Base-by-base conservation (phyloP, 2,113 vertebrate genomes). In the Maccullochella peelii region DNA sequence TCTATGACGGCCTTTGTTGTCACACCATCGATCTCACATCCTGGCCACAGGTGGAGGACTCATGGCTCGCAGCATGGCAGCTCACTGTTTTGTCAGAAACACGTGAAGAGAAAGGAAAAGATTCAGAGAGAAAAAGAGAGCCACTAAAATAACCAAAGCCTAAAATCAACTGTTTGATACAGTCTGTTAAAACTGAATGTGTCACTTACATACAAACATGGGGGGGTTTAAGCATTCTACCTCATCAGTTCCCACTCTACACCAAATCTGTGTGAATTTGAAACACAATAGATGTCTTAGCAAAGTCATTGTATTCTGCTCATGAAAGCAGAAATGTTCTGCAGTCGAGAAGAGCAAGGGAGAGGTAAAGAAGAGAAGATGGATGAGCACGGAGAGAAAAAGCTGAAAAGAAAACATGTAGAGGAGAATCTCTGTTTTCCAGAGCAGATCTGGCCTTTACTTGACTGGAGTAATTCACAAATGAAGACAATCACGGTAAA, bases 11-110 rank as follows among this genome's bases (percentile, higher is more conserved):
- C 59, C 77, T 89, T 85, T 82, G 61, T 75, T 87, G 80, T 91
- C 85, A 87, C 70, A 75, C 79, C 47, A 73, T 84, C 59, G 23
- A 85, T 85, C 72, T 94, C 87, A 89, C 85, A 90, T 92, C 76
- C 74, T 90, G 88, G 77, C 74, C 67, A 82, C 76, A 65, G 80
- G 70, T 80, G 81, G 77, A 80, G 66, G 82, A 81, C 55, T 87
- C 70, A 23, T 72, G 69, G 76, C 66, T 86, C 11, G 52, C 66
- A 73, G 70, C 36, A 30, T 23, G 5, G 78, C 4, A 3, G 85
- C 52, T 90, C 86, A 79, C 87, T 87, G 87, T 69, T 88, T 30
- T 77, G 27, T 80, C 36, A 87, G 65, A 86, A 78, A 90, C 36
- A 88, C n/a, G 76, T 80, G 11, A 80, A 49, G 61, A 87, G 67